Base-by-base conservation (phyloP, 2,113 vertebrate species). In the Todiramphus chloris region DNA sequence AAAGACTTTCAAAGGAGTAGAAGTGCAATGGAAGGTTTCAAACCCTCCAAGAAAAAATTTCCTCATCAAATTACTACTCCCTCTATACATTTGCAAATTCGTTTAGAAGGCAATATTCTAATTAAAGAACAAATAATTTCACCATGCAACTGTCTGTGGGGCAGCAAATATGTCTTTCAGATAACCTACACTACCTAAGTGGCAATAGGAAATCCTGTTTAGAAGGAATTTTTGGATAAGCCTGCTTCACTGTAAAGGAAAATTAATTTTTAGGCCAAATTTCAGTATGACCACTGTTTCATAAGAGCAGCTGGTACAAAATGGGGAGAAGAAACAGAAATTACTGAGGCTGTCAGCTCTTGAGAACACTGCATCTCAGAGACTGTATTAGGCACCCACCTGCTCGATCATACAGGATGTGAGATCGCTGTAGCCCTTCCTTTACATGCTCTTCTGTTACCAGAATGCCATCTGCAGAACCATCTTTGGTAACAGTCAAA, bases 371-470 rank as follows among this genome's bases (percentile, higher is more conserved):
- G 64, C 13, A 44, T 37, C 3, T 76, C 82, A 69, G 33, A 39
- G 90, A 82, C 25, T 13, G 13, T 25, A 44, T 27, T 37, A 41
- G 46, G 23, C 48, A 82, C 98, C 98, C 93, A 99, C 99, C 99
- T 80, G 99, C 99, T 97, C 98, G 98, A 92, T 99, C 99, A 64
- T 99, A 99, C 17, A 99, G 98, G 91, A 99, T 99, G 87, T 99
- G 99, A 27, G 99, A 99, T 67, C 98, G 98, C 96, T 99, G 99
- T 3, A 99, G 98, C 21, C 99, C 99, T 94, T 99, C 99, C 95
- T 99, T 99, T 50, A 99, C 69, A 2, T 99, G 98, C 12, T 98
- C 97, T 97, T 99, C 99, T 27, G 98, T 99, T 66, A 99, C 96
- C 77, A 99, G 30, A 81, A 98, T 95, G 46, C 92, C 93, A 80